Conservation (phyloP, 53 echinoderm and acorn worm genomes). For the Holothuria leucospilota region DNA sequence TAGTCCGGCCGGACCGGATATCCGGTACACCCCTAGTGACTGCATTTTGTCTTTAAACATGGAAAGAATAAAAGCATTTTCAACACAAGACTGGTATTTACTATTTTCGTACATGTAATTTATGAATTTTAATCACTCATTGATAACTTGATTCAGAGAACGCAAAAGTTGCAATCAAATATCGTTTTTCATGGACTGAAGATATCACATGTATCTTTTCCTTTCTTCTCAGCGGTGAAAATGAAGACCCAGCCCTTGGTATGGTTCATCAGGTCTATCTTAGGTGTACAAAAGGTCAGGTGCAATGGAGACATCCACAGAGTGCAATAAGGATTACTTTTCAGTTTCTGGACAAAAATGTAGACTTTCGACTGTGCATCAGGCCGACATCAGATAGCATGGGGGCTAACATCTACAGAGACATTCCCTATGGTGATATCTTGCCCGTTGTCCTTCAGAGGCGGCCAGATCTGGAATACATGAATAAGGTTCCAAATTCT, state of each 20-base stretch:
- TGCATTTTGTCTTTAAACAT: too few relatives aligned
- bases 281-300: constrained; percentile 69
- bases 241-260: constrained; percentile 64
- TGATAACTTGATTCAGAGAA: too few relatives aligned
- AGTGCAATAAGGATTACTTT: constrained; percentile 82
- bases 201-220: constrained; percentile 9
- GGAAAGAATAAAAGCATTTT: too few relatives aligned
- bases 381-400: constrained; percentile 63
- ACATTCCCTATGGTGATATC: constrained; percentile 53
- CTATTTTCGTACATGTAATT: too few relatives aligned
- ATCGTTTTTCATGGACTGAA: too few relatives aligned
- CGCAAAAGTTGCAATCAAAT: too few relatives aligned
- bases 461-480: constrained; percentile 21
- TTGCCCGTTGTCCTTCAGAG: constrained; percentile 4
- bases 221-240: constrained; percentile 64
- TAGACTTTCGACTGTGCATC: constrained; percentile 77
- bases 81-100: too few relatives aligned
- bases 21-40: too few relatives aligned
- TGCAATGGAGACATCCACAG: constrained; percentile 74
- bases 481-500: neutral
- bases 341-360: constrained; percentile 64
- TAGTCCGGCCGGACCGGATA: too few relatives aligned
- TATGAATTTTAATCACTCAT: too few relatives aligned
- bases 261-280: constrained; percentile 77
- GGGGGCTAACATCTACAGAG: constrained; percentile 82